Evolutionary conservation across 2,888 invertebrate species (phyloP), one percentile per base, ranked within the genome.

Genomic region (Pristionchus arcanus): DNA sequence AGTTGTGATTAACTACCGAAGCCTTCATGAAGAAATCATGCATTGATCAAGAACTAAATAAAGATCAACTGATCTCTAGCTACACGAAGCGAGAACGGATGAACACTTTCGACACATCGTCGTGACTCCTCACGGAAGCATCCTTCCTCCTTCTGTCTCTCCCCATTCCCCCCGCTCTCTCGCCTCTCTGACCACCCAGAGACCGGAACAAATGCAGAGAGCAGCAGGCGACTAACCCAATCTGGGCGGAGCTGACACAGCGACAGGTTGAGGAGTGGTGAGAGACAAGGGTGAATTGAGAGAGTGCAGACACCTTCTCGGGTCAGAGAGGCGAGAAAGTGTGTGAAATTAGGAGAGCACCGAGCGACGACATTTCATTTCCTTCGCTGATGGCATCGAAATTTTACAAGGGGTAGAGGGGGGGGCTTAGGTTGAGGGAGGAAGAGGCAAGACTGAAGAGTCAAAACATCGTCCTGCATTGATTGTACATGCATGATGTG

Each of bases 341-440:
- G 19, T n/a, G 59, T 2, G 15, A 37, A 59, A 84, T 16, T 31
- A 42, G 37, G 59, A 84, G 84, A 55, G 84, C 63, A 16, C 11
- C n/a, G 21, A 25, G 21, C 71, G 34, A 25, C 71, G 37, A 74
- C 74, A 81, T 81, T 81, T 49, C 81, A 81, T 81, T 81, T 81
- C 81, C 81, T 25, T 13, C 81, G 81, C 74, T 81, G 81, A 81
- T 81, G 81, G 49, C 49, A 42, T 15, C n/a, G 63, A 59, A 66
- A 59, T 85, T 63, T 11, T 63, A 55, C 59, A 55, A 15, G n/a
- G 25, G 55, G 16, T n/a, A n/a, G 63, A 31, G 34, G 63, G 63
- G 42, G 63, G 85, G 63, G 63, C 59, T 85, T 85, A 66, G 85
- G 42, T 37, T 77, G 42, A 55, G 84, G 49, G 28, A 42, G 42